These are phyloP conservation scores for Tipula confusa DNA, from an alignment of 2,888 invertebrate species.

Conservation along the genomic window DNA sequence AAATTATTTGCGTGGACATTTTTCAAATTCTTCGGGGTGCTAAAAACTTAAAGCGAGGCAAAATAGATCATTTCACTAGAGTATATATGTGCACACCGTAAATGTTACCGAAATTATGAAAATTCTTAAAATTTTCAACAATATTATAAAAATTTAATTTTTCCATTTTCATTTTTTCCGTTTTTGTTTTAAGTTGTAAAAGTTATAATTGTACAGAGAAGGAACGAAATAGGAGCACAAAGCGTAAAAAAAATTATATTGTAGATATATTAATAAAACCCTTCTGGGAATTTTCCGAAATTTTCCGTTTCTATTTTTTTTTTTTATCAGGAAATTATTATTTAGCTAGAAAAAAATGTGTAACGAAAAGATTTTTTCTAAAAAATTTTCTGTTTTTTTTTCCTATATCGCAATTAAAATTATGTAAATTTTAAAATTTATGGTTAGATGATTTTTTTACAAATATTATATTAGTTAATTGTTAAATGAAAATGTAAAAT, in stretches of 20 bases:
- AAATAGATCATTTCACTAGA: too few species aligned
- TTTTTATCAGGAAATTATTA: conserved; percentile 25
- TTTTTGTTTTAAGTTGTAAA: neutral
- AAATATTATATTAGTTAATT: conserved; percentile 20
- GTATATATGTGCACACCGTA: too few species aligned
- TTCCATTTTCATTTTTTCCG: neutral
- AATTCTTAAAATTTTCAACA: neutral
- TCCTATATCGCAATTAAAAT: conserved; percentile 7
- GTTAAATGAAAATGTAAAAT: neutral
- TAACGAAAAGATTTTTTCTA: neutral
- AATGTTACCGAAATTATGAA: neutral
- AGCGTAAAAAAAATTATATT: neutral
- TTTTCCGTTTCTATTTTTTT: neutral
- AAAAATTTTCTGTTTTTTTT: neutral
- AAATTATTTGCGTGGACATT: too few species aligned
- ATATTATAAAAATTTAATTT: neutral
- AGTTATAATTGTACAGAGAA: neutral
- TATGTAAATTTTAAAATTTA: conserved; percentile 9
- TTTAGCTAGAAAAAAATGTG: neutral
- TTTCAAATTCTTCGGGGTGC: too few species aligned
- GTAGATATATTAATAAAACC: neutral
- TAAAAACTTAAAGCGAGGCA: too few species aligned
- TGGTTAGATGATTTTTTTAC: neutral
- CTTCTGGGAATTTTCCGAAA: conserved; percentile 6
- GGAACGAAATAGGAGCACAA: neutral